A percentile compares a stretch with the other conserved stretches of the same genome.
Conservation (phyloP, 2,888 invertebrate genomes). For the Odontomyia ornata region DNA sequence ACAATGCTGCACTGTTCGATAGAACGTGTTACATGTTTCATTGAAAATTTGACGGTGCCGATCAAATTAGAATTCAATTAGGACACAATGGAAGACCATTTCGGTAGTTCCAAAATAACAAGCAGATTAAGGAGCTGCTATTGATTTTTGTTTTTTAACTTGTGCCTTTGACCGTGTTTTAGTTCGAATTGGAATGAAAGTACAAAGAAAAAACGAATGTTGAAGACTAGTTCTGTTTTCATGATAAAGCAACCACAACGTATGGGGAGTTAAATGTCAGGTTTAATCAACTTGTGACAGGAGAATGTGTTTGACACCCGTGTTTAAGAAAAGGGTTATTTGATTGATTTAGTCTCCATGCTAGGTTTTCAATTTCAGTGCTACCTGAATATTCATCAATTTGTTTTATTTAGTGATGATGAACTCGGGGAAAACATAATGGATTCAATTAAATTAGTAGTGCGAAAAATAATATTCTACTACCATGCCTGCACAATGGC, state of each 20-base stretch:
- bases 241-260: not conserved
- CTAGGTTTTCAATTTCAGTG: not conserved
- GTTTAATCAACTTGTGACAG: not conserved
- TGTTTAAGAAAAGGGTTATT: not conserved
- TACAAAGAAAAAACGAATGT: not conserved
- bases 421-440: too few relatives aligned
- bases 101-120: conserved; percentile 45
- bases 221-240: not conserved
- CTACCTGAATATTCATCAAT: not conserved
- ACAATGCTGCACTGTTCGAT: not conserved
- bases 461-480: too few relatives aligned
- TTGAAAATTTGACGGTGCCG: conserved; percentile 43
- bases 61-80: conserved; percentile 50
- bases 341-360: not conserved
- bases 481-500: too few relatives aligned
- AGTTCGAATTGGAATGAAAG: not conserved
- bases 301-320: not conserved
- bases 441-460: too few relatives aligned
- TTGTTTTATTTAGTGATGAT: too few relatives aligned
- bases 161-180: not conserved
- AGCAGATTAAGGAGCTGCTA: conserved; percentile 25
- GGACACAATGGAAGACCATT: conserved; percentile 48
- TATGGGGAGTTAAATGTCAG: not conserved
- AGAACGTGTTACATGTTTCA: conserved; percentile 4
- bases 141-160: not conserved